These are phyloP conservation scores for Venturia canescens DNA, from an alignment of 1,140 invertebrate genomes.

Conservation along the genomic window DNA sequence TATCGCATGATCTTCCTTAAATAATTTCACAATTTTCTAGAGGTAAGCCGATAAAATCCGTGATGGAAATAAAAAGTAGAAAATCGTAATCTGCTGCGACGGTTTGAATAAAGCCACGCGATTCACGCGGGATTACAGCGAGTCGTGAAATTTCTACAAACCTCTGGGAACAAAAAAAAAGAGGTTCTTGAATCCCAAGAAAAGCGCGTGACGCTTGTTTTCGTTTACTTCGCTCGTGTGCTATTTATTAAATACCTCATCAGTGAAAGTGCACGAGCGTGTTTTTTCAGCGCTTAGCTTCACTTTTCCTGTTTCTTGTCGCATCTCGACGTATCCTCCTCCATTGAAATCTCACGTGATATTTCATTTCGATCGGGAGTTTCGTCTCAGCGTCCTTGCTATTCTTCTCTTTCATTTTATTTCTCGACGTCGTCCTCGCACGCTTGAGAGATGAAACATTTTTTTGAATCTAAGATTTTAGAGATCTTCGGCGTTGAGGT, in stretches of 20 bases:
- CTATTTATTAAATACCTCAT: slow-evolving; percentile 64
- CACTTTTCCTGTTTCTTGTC: background rate
- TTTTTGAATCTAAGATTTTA: background rate
- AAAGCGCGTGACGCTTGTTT: slow-evolving; percentile 53
- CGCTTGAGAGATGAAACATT: too few relatives aligned
- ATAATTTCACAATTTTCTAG: too few relatives aligned
- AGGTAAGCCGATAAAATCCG: too few relatives aligned
- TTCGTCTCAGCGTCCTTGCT: background rate
- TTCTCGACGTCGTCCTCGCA: too few relatives aligned
- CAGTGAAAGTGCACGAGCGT: slow-evolving; percentile 54
- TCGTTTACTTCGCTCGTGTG: slow-evolving; percentile 30
- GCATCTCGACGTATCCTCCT: background rate
- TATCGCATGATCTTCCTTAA: too few relatives aligned
- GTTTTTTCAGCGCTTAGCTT: background rate
- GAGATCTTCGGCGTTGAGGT: background rate
- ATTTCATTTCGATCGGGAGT: slow-evolving; percentile 55
- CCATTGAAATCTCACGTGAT: slow-evolving; percentile 46
- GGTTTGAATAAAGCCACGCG: too few relatives aligned
- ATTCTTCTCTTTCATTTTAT: background rate
- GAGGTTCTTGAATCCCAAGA: slow-evolving; percentile 45
- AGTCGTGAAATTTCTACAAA: too few relatives aligned
- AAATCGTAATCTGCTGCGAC: too few relatives aligned
- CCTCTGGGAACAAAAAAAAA: too few relatives aligned
- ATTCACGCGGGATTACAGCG: too few relatives aligned
- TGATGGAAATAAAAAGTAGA: too few relatives aligned